Base-by-base conservation (phyloP, 1,140 invertebrate genomes). In the Grapholita molesta region DNA sequence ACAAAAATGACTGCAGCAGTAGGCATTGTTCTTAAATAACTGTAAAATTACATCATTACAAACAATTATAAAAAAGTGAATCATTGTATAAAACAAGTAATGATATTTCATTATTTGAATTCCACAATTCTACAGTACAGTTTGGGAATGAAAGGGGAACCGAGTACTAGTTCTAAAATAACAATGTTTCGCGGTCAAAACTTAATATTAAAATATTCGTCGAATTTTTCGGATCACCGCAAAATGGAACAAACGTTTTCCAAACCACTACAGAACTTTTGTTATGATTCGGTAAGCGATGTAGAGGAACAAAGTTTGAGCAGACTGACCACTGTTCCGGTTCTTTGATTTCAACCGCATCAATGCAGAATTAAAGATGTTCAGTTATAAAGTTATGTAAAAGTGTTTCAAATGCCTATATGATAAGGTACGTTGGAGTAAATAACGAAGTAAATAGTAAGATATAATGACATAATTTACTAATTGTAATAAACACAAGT, bases 221-320 rank as follows among this genome's bases (percentile, higher is more conserved):
- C 55, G 21, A 61, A 61, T 61, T 61, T 61, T 61, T 61, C 55
- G 55, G 55, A 61, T 15, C 55, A 61, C 55, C 55, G 55, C 55
- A 61, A 30, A 61, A 61, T 30, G 55, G 55, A 61, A 15, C 55
- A n/a, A 61, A 28, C 55, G 3, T n/a, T 32, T 61, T 61, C 11
- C 55, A 61, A 57, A 61, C 55, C 55, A 30, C 55, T 30, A 61
- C 55, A 30, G 30, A 61, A 61, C 55, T 61, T 61, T 61, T 61
- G 55, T 61, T 61, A 61, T 61, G 55, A 61, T 30, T 61, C 15
- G 55, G 55, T 61, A 61, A 61, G 55, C 55, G 25, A 61, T 32
- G 55, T 32, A 61, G 53, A 57, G 52, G 24, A 25, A 28, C 23
- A 61, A 61, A 30, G 24, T 61, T 30, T 28, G 55, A 61, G 12